Evolutionary conservation across 2,888 invertebrate species (phyloP).

Genomic region (Calliopum simillimum): DNA sequence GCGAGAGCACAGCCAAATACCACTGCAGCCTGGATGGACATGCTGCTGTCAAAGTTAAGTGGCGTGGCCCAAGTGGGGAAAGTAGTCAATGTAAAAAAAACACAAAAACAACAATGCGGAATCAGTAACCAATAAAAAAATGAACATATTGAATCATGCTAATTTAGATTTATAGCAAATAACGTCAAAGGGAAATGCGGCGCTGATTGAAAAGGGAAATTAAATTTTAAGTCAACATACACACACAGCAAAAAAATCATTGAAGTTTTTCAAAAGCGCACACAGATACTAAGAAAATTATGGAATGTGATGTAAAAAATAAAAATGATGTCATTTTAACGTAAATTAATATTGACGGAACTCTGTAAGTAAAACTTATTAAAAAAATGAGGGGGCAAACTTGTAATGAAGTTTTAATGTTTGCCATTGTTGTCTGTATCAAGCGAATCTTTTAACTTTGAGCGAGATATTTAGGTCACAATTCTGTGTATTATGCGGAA

Average conservation of each 20-base stretch:
- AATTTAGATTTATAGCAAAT: slow-evolving; percentile 22
- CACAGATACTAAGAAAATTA: too few species aligned
- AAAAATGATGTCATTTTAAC: too few species aligned
- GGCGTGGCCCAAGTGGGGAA: neutral
- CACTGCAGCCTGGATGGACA: neutral
- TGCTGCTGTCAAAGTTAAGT: neutral
- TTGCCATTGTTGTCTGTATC: too few species aligned
- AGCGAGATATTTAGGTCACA: too few species aligned
- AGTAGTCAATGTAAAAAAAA: slow-evolving; percentile 14
- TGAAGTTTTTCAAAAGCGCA: neutral
- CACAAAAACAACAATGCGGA: neutral
- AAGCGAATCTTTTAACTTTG: too few species aligned
- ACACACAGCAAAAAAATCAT: neutral
- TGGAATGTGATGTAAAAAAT: too few species aligned
- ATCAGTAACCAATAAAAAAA: neutral
- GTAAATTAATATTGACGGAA: too few species aligned
- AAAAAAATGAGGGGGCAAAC: too few species aligned
- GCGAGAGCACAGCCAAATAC: neutral
- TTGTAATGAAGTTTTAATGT: too few species aligned
- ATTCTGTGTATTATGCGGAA: too few species aligned
- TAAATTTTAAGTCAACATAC: slow-evolving; percentile 44
- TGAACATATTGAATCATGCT: slow-evolving; percentile 21
- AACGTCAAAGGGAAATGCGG: slow-evolving; percentile 34
- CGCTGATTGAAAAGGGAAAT: slow-evolving; percentile 46
- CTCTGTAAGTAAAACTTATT: too few species aligned